These are phyloP conservation scores for Cyprinodon tularosa DNA, from an alignment of 2,113 vertebrate species.

Conservation along the genomic window DNA sequence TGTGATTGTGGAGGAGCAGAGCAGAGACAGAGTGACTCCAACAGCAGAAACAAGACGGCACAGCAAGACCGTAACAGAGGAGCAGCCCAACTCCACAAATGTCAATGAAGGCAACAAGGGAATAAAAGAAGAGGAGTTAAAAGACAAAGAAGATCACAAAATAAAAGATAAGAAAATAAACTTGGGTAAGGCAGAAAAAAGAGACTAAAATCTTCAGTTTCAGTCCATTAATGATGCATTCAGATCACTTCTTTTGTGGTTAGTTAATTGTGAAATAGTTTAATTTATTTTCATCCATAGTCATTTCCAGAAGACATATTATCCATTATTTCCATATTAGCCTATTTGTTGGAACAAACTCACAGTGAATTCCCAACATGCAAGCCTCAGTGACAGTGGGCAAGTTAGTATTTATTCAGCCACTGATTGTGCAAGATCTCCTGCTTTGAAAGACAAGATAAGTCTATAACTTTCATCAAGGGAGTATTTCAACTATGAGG, in stretches of 20 bases:
- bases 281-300: too few relatives aligned
- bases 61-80: constrained; percentile 2
- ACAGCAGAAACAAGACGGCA: not conserved
- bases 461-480: too few relatives aligned
- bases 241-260: not conserved
- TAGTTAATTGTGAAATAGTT: not conserved
- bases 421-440: too few relatives aligned
- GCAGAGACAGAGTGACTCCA: not conserved
- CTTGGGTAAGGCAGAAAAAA: constrained; percentile 30
- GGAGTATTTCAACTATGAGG: too few relatives aligned
- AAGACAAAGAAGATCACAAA: not conserved
- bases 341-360: not conserved
- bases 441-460: too few relatives aligned
- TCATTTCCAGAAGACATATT: too few relatives aligned
- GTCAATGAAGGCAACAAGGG: not conserved
- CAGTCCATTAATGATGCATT: not conserved
- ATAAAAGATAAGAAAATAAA: constrained; percentile 3
- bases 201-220: not conserved
- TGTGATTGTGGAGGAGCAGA: constrained; percentile 11
- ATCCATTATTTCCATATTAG: too few relatives aligned
- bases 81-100: constrained; percentile 12
- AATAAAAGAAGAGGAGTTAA: not conserved
- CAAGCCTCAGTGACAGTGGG: too few relatives aligned
- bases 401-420: too few relatives aligned
- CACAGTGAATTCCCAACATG: not conserved